phyloP scores from a whole-genome alignment of 2,797 vertebrate genomes.

The Lycodopsis pacificus region DNA sequence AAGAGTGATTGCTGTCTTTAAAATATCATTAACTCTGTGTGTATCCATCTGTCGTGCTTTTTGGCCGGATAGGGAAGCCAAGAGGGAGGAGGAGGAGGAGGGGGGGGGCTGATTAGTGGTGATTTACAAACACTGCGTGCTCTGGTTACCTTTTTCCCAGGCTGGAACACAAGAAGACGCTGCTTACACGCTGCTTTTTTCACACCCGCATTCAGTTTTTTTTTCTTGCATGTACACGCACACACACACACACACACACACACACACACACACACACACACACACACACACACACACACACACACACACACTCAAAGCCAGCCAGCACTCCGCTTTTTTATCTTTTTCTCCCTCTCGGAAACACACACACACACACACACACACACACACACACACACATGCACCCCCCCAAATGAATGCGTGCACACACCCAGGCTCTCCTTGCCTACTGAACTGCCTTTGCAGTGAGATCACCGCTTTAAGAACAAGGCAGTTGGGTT shows the following conservation, averaged over 20 bases:
- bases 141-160: constrained; percentile 73
- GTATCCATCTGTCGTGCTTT: constrained; percentile 70
- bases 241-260: constrained; percentile 18
- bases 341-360: neutral
- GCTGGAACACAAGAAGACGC: constrained; percentile 65
- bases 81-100: constrained; percentile 6
- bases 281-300: constrained; percentile 35
- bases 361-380: constrained; percentile 28
- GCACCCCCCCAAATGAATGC: constrained; percentile 59
- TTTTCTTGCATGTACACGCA: constrained; percentile 47
- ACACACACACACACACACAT: constrained; percentile 21
- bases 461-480: constrained; percentile 81
- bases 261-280: constrained; percentile 38
- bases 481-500: constrained; percentile 66
- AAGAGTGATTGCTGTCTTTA: constrained; percentile 73
- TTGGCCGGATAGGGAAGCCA: constrained; percentile 55
- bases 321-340: constrained; percentile 36
- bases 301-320: constrained; percentile 42
- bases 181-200: constrained; percentile 39
- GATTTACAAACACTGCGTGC: constrained; percentile 76
- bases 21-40: constrained; percentile 73
- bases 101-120: constrained; percentile 66
- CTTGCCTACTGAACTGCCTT: constrained; percentile 80
- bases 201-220: constrained; percentile 58
- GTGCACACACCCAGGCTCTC: constrained; percentile 72